Conservation (phyloP, 2,113 vertebrate species). For the Nesogale talazaci region DNA sequence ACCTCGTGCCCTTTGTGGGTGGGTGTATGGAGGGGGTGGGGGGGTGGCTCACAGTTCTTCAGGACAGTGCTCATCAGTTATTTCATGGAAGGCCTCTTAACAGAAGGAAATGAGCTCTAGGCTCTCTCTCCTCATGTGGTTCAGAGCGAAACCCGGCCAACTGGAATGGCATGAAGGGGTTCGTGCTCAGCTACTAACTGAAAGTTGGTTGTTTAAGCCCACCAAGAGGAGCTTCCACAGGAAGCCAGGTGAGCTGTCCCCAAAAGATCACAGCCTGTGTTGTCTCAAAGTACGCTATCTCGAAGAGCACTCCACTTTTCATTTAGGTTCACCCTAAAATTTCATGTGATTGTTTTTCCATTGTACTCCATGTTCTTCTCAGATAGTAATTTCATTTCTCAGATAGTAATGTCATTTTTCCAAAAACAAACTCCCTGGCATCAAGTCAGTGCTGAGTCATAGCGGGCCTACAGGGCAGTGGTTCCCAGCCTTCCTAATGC, state of each 20-base stretch:
- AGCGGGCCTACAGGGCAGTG: too few relatives aligned
- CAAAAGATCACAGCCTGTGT: background rate
- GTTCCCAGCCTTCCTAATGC: too few relatives aligned
- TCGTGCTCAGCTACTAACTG: background rate
- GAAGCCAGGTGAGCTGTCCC: background rate
- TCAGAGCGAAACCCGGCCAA: background rate
- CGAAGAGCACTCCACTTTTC: too few relatives aligned
- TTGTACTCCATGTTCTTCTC: background rate
- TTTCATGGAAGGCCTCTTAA: background rate
- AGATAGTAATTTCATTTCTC: background rate
- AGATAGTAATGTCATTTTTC: background rate
- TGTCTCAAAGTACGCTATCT: too few relatives aligned
- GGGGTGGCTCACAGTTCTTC: fast-evolving
- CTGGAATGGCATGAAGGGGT: background rate
- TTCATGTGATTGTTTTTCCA: background rate
- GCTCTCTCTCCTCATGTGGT: too few relatives aligned
- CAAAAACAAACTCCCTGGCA: too few relatives aligned
- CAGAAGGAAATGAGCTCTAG: background rate
- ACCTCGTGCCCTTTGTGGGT: fast-evolving
- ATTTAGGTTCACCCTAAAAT: background rate
- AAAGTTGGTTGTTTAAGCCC: background rate
- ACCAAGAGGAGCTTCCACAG: background rate
- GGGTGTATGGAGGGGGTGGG: too few relatives aligned
- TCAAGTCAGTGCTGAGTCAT: too few relatives aligned
- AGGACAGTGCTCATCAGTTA: background rate